These are phyloP conservation scores for Amiota communis DNA, from an alignment of 2,888 invertebrate genomes.

Conservation along the genomic window DNA sequence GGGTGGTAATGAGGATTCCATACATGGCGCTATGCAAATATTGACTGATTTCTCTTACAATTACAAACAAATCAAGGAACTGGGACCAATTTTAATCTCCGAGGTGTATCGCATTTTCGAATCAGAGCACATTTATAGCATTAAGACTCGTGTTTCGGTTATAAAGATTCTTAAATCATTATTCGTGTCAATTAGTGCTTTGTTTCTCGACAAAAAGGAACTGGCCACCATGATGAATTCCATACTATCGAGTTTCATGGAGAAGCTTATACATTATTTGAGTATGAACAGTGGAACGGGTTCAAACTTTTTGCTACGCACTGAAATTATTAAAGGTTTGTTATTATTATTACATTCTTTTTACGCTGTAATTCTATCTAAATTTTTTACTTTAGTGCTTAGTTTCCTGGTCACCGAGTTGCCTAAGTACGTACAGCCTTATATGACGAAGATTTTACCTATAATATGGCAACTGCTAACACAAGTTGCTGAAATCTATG, in stretches of 20 bases:
- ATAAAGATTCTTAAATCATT: constrained; percentile 80
- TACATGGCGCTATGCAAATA: constrained; percentile 83
- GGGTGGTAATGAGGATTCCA: constrained; percentile 77
- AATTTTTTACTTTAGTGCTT: constrained; percentile 72
- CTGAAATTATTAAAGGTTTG: constrained; percentile 78
- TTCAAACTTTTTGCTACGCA: constrained; percentile 78
- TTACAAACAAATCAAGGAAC: constrained; percentile 79
- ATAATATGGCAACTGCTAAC: constrained; percentile 81
- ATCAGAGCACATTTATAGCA: constrained; percentile 75
- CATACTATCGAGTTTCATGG: constrained; percentile 80
- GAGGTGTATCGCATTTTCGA: constrained; percentile 82
- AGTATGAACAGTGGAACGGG: constrained; percentile 75
- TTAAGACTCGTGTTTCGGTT: constrained; percentile 78
- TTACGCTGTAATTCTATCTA: constrained; percentile 42
- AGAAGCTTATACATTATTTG: constrained; percentile 77
- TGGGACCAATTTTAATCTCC: constrained; percentile 80
- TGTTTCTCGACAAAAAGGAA: constrained; percentile 74
- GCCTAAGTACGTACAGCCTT: constrained; percentile 77
- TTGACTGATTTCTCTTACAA: constrained; percentile 81
- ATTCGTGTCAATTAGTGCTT: constrained; percentile 70
- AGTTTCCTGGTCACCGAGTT: constrained; percentile 78
- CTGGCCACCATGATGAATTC: constrained; percentile 78
- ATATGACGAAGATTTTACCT: constrained; percentile 77
- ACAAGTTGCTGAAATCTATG: constrained; percentile 79
- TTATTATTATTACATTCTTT: constrained; percentile 11